phyloP scores from a whole-genome alignment of 2,113 vertebrate species.

The Alosa alosa region DNA sequence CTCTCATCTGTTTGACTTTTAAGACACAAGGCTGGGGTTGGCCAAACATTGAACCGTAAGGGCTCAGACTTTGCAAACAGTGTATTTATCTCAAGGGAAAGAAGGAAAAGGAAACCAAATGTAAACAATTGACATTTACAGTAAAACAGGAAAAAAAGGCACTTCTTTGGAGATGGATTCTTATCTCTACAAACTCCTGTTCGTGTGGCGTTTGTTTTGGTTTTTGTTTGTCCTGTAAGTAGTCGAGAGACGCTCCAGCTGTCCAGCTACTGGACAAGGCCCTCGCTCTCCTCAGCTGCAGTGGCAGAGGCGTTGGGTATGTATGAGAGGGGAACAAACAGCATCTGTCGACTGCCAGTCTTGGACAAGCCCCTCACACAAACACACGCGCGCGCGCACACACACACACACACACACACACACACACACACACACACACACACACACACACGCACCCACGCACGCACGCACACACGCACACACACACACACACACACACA shows the following conservation, averaged over 20 bases:
- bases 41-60: neutral
- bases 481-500: constrained; percentile 17
- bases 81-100: neutral
- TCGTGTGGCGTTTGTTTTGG: neutral
- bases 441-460: neutral
- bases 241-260: neutral
- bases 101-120: neutral
- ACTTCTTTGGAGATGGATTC: neutral
- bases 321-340: neutral
- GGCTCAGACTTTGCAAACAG: neutral
- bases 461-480: constrained; percentile 1
- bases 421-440: neutral
- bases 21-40: neutral
- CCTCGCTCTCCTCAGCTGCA: neutral
- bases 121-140: neutral
- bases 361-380: neutral
- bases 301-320: neutral
- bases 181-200: neutral
- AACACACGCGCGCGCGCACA: neutral
- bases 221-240: neutral
- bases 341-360: constrained; percentile 12
- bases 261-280: neutral
- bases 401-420: neutral
- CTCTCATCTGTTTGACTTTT: constrained; percentile 3
- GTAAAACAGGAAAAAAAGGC: neutral